Base-by-base conservation (phyloP, 2,888 invertebrate species). In the Macroteleia sp. region DNA sequence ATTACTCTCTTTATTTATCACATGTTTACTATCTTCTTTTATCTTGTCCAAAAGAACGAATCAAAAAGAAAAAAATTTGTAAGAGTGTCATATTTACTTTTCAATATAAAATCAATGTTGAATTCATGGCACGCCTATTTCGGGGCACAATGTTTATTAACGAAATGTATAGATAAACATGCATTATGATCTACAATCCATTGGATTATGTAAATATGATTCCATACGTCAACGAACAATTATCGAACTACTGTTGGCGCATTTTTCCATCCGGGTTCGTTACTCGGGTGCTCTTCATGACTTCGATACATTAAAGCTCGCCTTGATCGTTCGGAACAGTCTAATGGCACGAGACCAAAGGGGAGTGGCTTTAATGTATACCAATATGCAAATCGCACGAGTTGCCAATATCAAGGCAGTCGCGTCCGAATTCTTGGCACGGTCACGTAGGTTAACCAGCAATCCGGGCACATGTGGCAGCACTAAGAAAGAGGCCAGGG, bases 401-500 rank as follows among this genome's bases (percentile, higher is more conserved):
- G 57, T 66, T 66, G 70, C 77, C 77, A 77, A 71, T 71, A 71
- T 70, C 64, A 61, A 54, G 56, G 69, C 76, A 70, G 69, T 77
- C 71, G 52, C 34, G 56, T 64, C 78, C 62, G 46, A 78, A 79
- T 83, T 84, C 82, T 85, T 85, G 85, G 84, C 85, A 85, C 83
- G 81, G 74, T 78, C 70, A 76, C 57, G 62, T 75, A 78, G 75
- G 83, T 82, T 82, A 70, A 77, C 56, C 66, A 61, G 71, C 56
- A 71, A 66, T 69, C 79, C 73, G 61, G 59, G 44, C 76, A 73
- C 64, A 73, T 77, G 75, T 81, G 62, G 69, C 56, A 56, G 41
- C 77, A 57, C 48, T 62, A 42, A 80, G 80, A 86, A 84, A 62
- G 83, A 77, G 86, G 86, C 85, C 86, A 86, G 85, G 86, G 86